Percentiles rank a stretch among this genome's conserved stretches.
Conservation (phyloP, 2,888 invertebrate genomes). For the Harmothoe impar region DNA sequence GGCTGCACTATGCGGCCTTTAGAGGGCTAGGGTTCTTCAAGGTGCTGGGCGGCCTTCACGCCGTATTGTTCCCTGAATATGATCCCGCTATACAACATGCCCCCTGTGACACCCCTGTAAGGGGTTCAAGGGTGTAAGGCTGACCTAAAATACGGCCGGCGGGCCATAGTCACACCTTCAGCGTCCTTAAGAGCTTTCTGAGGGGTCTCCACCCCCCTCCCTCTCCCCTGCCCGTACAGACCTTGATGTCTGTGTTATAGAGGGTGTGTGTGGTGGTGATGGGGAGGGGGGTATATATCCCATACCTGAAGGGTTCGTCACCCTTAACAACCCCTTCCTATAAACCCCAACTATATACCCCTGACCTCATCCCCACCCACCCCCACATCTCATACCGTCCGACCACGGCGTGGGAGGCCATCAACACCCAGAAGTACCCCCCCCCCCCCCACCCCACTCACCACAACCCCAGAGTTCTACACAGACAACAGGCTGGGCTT, state of each 20-base stretch:
- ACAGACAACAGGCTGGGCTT: neutral
- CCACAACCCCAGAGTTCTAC: neutral
- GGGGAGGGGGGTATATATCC: neutral
- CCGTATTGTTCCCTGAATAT: conserved; percentile 16
- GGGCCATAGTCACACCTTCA: conserved; percentile 27
- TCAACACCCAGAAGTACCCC: neutral
- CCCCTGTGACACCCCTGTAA: neutral
- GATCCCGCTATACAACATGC: neutral
- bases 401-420: no score
- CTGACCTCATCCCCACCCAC: no score
- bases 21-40: neutral
- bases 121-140: neutral
- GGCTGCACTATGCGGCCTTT: no score
- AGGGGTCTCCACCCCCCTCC: neutral
- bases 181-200: neutral
- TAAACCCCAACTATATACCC: no score
- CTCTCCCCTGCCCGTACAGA: neutral
- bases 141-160: neutral
- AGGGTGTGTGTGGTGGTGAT: neutral
- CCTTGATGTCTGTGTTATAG: conserved; percentile 35
- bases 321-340: neutral
- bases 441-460: neutral
- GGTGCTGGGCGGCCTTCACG: neutral
- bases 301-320: conserved; percentile 3
- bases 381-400: no score